Evolutionary conservation across 2,888 invertebrate genomes (phyloP), one percentile per base, ranked within the genome.

Genomic region (Cephus pygmeus): DNA sequence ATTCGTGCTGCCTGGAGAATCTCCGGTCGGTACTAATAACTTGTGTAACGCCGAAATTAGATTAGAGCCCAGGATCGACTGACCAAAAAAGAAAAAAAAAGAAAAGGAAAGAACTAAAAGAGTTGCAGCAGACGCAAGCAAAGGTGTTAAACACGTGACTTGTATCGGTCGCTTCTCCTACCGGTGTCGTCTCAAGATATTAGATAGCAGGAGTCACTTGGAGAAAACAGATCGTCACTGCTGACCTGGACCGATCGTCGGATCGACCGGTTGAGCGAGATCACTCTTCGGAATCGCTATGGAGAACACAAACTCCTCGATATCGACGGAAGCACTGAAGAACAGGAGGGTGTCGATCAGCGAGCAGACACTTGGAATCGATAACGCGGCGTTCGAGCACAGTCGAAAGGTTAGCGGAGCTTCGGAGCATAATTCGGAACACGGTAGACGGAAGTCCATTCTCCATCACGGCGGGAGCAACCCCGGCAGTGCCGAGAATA

Each of bases 331-430:
- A 80, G 85, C 88, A 73, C 76, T 82, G 35, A 81, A 83, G 73
- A 87, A 86, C 78, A 84, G 91, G 69, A 85, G 91, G 1, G 91
- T 91, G 33, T 91, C 91, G 34, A 91, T 91, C 76, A 91, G 90
- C 83, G 91, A 91, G 74, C 90, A 90, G 77, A 84, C 87, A 34
- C 79, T 88, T 34, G 91, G 91, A 11, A 81, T 89, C 69, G 91
- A 91, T 77, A 91, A 91, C 83, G 90, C 88, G 1, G 87, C 83
- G 0, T 91, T 90, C 81, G 90, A 90, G 73, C 89, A 91, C 79
- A 83, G 87, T 73, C 83, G 89, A 40, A 86, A 88, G n/a, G 87
- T 90, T 77, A 90, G 87, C 83, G 87, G 85, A 69, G 88, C 86
- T 69, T 90, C 88, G 56, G 91, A 88, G 69, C 88, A 87, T 79